Evolutionary conservation across 2,797 vertebrate species (phyloP), one percentile per base, ranked within the genome.

Genomic region (Hafferia zeledoni): DNA sequence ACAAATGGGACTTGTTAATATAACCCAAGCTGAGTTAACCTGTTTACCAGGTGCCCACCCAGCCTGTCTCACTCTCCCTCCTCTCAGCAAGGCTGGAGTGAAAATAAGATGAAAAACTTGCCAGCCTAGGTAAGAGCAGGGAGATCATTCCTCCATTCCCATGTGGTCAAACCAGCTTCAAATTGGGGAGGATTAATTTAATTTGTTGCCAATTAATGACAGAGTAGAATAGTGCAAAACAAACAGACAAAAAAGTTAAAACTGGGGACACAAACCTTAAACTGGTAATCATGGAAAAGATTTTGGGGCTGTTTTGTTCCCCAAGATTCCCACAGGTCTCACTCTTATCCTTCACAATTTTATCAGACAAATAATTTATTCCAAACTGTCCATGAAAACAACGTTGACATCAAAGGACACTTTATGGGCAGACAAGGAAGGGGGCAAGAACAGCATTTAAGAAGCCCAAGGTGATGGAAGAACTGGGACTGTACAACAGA

Each of bases 81-180:
- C 65, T 84, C 41, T 15, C 44, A 63, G 44, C 10, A 72, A 68
- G 39, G 24, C 2, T 2, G 9, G 25, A 13, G 3, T 68, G 22
- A 68, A 72, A 63, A 81, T 24, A 35, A 0, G 13, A 20, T 7
- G 24, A 50, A 61, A 76, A 39, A 2, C 20, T 55, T 59, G 6
- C 20, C 25, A 10, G 5, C 35, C 28, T 30, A 44, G 11, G 17
- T 16, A 57, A 80, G 0, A 0, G 30, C 15, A 50, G 11, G 17
- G 31, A 69, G 24, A 25, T 65, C 2, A 43, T 35, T 52, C 16
- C 69, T 25, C 13, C 47, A 1, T 33, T 35, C 19, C 9, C 17
- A 46, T 12, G 23, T 2, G 30, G 22, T 10, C 25, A 72, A 78
- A 85, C 28, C 6, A 68, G 19, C 4, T 49, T 33, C 46, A 24